phyloP scores from a whole-genome alignment of 1,140 invertebrate genomes.

The Lepidotrigona ventralis region DNA sequence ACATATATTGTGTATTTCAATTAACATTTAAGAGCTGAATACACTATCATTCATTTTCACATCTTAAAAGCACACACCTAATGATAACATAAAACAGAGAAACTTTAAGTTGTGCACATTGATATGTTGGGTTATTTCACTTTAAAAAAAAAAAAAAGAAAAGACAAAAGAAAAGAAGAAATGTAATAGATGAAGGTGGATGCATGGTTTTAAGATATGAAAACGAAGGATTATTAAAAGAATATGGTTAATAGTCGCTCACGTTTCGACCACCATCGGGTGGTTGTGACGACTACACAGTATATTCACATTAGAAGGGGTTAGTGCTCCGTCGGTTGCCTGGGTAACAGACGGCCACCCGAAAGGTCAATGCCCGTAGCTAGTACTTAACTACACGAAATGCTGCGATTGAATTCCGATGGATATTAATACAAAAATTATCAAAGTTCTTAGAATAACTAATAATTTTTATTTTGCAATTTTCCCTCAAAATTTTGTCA shows the following conservation, averaged over 20 bases:
- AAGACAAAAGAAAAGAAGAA: background rate
- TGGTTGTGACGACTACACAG: slow-evolving; percentile 31
- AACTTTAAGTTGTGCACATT: background rate
- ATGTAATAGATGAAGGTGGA: too few relatives aligned
- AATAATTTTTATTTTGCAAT: background rate
- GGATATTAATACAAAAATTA: background rate
- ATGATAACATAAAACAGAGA: background rate
- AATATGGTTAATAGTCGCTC: slow-evolving; percentile 25
- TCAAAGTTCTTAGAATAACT: background rate
- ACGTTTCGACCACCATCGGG: slow-evolving; percentile 36
- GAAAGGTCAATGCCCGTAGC: slow-evolving; percentile 64
- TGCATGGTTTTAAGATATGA: slow-evolving; percentile 52
- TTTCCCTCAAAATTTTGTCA: background rate
- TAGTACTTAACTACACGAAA: background rate
- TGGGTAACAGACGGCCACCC: slow-evolving; percentile 61
- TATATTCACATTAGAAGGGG: slow-evolving; percentile 54
- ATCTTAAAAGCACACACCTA: slow-evolving; percentile 28
- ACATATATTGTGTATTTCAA: background rate
- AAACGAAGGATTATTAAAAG: slow-evolving; percentile 46
- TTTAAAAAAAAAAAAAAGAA: too few relatives aligned
- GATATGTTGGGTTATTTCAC: background rate
- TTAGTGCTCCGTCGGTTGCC: slow-evolving; percentile 67
- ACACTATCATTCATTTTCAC: slow-evolving; percentile 27
- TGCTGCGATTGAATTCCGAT: background rate
- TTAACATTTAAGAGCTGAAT: background rate